Evolutionary conservation across 1,140 invertebrate species (phyloP).

Genomic region (Drosophila mojavensis): DNA sequence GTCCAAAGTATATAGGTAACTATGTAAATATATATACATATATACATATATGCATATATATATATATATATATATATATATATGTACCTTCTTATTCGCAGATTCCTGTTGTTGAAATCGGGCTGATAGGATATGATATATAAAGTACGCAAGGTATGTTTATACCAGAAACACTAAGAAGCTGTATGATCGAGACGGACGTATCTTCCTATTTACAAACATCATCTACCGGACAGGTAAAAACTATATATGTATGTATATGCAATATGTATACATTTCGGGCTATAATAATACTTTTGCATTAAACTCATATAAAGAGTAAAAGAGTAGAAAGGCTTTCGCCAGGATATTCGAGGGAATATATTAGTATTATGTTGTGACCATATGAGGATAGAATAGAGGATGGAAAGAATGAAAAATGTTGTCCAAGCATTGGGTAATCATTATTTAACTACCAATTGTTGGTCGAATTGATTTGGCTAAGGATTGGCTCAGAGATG

Average conservation of each 20-base stretch:
- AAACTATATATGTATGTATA: background rate
- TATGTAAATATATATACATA: background rate
- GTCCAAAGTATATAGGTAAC: slow-evolving; percentile 4
- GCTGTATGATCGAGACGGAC: slow-evolving; percentile 93
- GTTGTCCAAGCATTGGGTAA: too few species aligned
- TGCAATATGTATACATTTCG: too few species aligned
- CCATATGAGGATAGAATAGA: too few species aligned
- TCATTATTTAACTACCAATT: too few species aligned
- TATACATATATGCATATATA: background rate
- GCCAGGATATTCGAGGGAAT: too few species aligned
- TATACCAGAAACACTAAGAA: slow-evolving; percentile 91
- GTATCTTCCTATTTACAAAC: slow-evolving; percentile 92
- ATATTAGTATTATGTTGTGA: too few species aligned
- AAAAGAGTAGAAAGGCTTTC: too few species aligned
- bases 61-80: background rate
- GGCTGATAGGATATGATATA: slow-evolving; percentile 42
- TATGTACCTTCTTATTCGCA: background rate
- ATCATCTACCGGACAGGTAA: slow-evolving; percentile 92
- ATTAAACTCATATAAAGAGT: too few species aligned
- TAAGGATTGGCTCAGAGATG: too few species aligned
- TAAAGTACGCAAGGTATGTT: slow-evolving; percentile 87
- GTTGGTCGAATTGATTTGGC: too few species aligned
- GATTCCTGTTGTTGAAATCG: slow-evolving; percentile 15
- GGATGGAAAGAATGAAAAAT: too few species aligned
- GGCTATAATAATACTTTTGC: too few species aligned